A percentile compares a stretch with the other conserved stretches of the same genome.
These are phyloP conservation scores for Drosophila seguyi DNA, from an alignment of 1,140 invertebrate species.

Conservation along the genomic window DNA sequence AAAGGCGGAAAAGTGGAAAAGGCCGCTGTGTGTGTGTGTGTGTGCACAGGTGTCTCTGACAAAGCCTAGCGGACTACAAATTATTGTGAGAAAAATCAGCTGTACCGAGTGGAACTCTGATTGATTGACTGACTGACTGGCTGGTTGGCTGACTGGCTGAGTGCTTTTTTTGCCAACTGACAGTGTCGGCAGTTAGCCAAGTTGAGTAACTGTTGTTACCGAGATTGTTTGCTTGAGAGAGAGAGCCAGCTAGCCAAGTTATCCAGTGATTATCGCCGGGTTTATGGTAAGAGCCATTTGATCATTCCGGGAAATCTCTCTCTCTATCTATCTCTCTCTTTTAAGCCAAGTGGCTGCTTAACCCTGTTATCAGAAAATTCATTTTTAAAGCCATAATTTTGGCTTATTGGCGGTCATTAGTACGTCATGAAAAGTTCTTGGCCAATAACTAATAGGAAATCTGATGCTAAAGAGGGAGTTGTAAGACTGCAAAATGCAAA, in stretches of 20 bases:
- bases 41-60: conserved; percentile 66
- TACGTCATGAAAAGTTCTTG: not conserved
- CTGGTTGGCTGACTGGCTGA: conserved; percentile 9
- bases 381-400: not conserved
- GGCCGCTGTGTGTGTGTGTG: too few relatives aligned
- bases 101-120: conserved; percentile 50
- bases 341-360: not conserved
- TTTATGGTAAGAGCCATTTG: conserved; percentile 31
- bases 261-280: conserved; percentile 42
- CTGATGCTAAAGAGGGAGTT: too few relatives aligned
- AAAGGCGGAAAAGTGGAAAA: conserved; percentile 39
- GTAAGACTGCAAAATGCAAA: too few relatives aligned
- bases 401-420: conserved; percentile 1
- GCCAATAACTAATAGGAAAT: not conserved
- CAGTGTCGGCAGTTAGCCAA: conserved; percentile 55
- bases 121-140: conserved; percentile 51
- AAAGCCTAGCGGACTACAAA: conserved; percentile 77
- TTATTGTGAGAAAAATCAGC: conserved; percentile 83
- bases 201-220: conserved; percentile 60
- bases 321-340: too few relatives aligned
- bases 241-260: too few relatives aligned
- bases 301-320: conserved; percentile 35
- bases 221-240: too few relatives aligned
- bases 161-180: conserved; percentile 39
- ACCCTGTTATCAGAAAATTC: conserved; percentile 9